phyloP scores from a whole-genome alignment of 1,140 invertebrate species.

The Pogonomyrmex californicus region DNA sequence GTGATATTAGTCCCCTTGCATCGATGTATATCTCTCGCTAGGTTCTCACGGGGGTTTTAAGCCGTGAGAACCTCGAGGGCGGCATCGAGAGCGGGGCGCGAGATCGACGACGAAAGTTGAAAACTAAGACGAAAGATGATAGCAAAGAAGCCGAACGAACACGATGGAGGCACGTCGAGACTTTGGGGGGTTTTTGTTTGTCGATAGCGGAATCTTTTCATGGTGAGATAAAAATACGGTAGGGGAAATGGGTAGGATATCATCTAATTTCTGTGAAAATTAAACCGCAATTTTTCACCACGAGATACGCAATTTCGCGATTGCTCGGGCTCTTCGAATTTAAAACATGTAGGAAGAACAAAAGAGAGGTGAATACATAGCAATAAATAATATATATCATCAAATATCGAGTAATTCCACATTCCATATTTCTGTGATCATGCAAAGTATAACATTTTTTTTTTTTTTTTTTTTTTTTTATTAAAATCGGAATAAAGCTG shows the following conservation, averaged over 20 bases:
- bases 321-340: background rate
- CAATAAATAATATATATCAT: background rate
- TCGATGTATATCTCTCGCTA: conserved; percentile 44
- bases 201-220: background rate
- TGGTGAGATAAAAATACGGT: background rate
- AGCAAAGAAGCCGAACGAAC: background rate
- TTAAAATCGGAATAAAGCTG: background rate
- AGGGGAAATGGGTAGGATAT: background rate
- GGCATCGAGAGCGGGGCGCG: background rate
- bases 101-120: background rate
- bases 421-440: background rate
- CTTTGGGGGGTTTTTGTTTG: background rate
- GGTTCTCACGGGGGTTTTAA: conserved; percentile 53
- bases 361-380: background rate
- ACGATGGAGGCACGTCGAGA: conserved; percentile 4
- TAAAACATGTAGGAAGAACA: background rate
- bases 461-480: background rate
- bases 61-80: background rate
- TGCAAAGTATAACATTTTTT: background rate
- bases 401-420: background rate
- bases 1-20: conserved; percentile 72
- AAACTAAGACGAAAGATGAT: conserved; percentile 6
- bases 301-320: background rate
- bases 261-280: conserved; percentile 34
- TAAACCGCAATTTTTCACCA: background rate